Percentiles rank a stretch among this genome's conserved stretches.
These are phyloP conservation scores for Sphenopsis melanotis DNA, from an alignment of 2,797 vertebrate species.

Conservation along the genomic window DNA sequence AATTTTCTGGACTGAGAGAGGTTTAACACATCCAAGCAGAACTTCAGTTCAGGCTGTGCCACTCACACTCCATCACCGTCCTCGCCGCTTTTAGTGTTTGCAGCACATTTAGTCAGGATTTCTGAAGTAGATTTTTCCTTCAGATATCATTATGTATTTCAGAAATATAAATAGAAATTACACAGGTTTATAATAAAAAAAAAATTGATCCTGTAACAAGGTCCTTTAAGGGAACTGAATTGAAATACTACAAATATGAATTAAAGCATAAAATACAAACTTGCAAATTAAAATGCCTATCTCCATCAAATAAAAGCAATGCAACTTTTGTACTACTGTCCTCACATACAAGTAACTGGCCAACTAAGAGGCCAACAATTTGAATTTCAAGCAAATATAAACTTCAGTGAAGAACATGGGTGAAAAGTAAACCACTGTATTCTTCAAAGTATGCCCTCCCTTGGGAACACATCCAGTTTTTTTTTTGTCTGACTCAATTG, in stretches of 20 bases:
- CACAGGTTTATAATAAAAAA: not conserved
- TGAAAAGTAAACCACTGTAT: not conserved
- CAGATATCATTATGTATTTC: not conserved
- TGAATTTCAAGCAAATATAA: not conserved
- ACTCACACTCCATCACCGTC: not conserved
- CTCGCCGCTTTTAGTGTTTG: not conserved
- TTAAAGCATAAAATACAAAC: not conserved
- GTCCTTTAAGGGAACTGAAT: not conserved
- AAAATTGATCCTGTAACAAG: not conserved
- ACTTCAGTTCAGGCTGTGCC: slow-evolving; percentile 40
- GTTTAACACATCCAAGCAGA: not conserved
- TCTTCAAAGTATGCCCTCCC: not conserved
- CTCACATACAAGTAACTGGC: not conserved
- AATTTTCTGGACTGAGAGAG: not conserved
- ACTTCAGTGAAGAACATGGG: not conserved
- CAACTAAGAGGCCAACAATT: not conserved
- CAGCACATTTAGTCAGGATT: slow-evolving; percentile 15
- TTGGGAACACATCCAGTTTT: not conserved
- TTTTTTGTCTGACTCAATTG: not conserved
- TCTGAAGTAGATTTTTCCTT: not conserved
- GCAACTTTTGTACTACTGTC: not conserved
- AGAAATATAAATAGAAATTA: not conserved
- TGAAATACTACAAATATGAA: not conserved
- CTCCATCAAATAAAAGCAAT: not conserved
- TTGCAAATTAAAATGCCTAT: not conserved